Conservation (phyloP, 1,140 invertebrate genomes). For the Sminthurides bifidus region DNA sequence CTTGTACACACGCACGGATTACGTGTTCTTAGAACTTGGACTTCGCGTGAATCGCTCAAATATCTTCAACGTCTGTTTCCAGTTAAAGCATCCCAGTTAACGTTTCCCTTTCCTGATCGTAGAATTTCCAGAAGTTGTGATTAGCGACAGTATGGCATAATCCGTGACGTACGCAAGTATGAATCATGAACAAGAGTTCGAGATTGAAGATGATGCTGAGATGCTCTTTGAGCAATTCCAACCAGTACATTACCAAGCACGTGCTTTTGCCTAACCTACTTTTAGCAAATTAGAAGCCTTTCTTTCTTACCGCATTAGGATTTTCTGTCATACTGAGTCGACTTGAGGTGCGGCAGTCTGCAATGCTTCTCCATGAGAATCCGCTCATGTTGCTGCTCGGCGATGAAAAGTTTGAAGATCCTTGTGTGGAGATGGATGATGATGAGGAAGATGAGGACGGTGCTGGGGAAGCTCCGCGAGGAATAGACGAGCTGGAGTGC, state of each 20-base stretch:
- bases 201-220: background rate
- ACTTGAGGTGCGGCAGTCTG: constrained; percentile 13
- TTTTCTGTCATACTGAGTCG: constrained; percentile 16
- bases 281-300: background rate
- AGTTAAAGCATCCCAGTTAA: too few relatives aligned
- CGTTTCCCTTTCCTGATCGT: too few relatives aligned
- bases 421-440: constrained; percentile 1
- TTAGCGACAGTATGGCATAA: background rate
- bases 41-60: background rate
- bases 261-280: background rate
- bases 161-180: background rate
- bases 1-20: too few relatives aligned
- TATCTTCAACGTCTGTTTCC: background rate
- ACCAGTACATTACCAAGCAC: background rate
- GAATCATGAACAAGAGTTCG: background rate
- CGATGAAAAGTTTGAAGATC: constrained; percentile 7
- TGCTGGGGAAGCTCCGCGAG: constrained; percentile 19
- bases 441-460: constrained; percentile 13
- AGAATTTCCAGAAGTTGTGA: background rate
- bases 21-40: too few relatives aligned
- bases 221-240: background rate
- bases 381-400: constrained; percentile 5
- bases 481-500: background rate
- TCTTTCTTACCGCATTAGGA: constrained; percentile 14
- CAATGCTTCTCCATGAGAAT: constrained; percentile 12